These are phyloP conservation scores for Mechanitis messenoides DNA, from an alignment of 2,888 invertebrate species.

Conservation along the genomic window DNA sequence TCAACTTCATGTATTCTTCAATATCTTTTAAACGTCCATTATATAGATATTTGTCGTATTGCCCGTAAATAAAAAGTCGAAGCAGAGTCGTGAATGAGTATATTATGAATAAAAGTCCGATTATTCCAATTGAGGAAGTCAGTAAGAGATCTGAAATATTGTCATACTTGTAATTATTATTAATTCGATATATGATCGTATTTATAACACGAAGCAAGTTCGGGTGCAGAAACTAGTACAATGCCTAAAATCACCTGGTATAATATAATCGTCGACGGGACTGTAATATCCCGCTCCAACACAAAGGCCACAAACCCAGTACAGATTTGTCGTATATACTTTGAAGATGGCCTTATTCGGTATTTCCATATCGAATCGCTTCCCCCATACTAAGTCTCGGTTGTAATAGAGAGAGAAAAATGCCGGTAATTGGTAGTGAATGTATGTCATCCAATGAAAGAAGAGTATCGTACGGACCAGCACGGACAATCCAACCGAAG, in stretches of 20 bases:
- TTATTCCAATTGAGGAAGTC: slow-evolving; percentile 38
- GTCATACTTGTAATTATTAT: no score
- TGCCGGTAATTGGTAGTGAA: slow-evolving; percentile 50
- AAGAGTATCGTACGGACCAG: slow-evolving; percentile 38
- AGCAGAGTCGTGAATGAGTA: slow-evolving; percentile 42
- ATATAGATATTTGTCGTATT: slow-evolving; percentile 42
- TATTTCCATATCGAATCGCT: slow-evolving; percentile 31
- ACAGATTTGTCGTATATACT: slow-evolving; percentile 48
- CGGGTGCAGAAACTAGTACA: background rate
- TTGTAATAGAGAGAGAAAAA: slow-evolving; percentile 39
- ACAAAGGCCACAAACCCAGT: slow-evolving; percentile 41
- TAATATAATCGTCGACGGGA: slow-evolving; percentile 36
- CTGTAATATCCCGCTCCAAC: slow-evolving; percentile 46
- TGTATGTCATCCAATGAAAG: slow-evolving; percentile 53
- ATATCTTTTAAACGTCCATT: slow-evolving; percentile 45
- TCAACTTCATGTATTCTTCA: slow-evolving; percentile 44
- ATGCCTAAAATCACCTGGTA: slow-evolving; percentile 24
- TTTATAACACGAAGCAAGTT: no score
- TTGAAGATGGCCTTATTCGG: slow-evolving; percentile 29
- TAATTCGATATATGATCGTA: no score
- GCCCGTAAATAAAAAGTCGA: slow-evolving; percentile 43
- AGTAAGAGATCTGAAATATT: slow-evolving; percentile 37
- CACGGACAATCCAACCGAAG: slow-evolving; percentile 32
- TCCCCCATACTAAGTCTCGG: slow-evolving; percentile 35
- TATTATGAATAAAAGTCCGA: slow-evolving; percentile 43